Conservation (phyloP, 2,113 vertebrate species). For the Xerus inauris region DNA sequence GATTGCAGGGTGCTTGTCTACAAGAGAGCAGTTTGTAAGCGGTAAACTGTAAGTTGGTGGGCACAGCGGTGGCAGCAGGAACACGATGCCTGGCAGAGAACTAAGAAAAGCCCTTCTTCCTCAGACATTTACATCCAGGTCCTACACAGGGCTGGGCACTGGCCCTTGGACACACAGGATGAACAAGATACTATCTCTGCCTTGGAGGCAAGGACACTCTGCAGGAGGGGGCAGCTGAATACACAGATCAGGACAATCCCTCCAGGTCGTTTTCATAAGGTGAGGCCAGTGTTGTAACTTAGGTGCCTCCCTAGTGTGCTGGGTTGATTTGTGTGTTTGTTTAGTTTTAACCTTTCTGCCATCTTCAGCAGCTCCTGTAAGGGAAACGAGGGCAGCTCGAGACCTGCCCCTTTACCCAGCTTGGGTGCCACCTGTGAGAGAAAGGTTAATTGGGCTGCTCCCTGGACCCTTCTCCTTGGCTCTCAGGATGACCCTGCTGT, state of each 20-base stretch:
- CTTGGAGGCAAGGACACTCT: background rate
- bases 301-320: fast-evolving
- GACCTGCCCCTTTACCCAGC: background rate
- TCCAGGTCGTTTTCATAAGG: fast-evolving
- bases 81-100: background rate
- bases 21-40: background rate
- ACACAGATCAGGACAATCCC: background rate
- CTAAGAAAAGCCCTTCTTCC: background rate
- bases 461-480: background rate
- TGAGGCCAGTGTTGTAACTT: background rate
- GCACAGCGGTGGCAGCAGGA: fast-evolving
- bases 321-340: background rate
- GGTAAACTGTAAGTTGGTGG: fast-evolving
- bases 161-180: background rate
- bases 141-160: background rate
- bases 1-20: background rate
- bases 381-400: background rate
- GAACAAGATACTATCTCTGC: background rate
- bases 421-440: background rate
- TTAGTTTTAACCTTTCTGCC: background rate
- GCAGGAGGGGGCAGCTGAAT: too few relatives aligned
- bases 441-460: background rate
- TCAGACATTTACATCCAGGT: background rate
- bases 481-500: background rate
- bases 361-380: background rate